These are phyloP conservation scores for Pelodytes ibericus DNA, from an alignment of 2,797 vertebrate species.

Conservation along the genomic window DNA sequence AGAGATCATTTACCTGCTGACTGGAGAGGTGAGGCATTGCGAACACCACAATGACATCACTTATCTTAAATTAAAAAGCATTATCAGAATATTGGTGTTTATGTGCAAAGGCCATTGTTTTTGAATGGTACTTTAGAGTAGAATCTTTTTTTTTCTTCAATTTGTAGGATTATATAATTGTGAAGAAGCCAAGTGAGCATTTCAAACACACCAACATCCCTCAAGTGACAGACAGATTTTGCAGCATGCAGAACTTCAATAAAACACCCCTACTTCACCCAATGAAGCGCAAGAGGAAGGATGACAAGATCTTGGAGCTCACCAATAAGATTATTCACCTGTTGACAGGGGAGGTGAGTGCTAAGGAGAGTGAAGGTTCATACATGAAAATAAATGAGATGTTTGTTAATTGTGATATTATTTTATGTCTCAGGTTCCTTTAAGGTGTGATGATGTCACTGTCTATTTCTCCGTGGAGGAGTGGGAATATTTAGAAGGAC, in stretches of 20 bases:
- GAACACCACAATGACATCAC: too few species aligned
- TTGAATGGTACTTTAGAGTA: too few species aligned
- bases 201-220: neutral
- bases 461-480: constrained; percentile 12
- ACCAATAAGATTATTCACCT: constrained; percentile 4
- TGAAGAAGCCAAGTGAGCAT: neutral
- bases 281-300: neutral
- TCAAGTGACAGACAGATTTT: neutral
- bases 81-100: too few species aligned
- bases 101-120: too few species aligned
- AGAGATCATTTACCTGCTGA: constrained; percentile 28
- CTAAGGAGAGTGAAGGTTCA: neutral
- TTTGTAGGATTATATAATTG: constrained; percentile 8
- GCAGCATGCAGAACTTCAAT: neutral
- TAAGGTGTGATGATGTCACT: neutral
- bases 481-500: constrained; percentile 4
- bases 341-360: constrained; percentile 13
- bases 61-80: too few species aligned
- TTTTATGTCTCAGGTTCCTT: neutral
- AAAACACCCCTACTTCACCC: neutral
- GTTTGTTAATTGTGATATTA: neutral
- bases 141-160: neutral
- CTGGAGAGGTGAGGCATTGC: constrained; percentile 30
- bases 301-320: constrained; percentile 5
- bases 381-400: neutral